Conservation (phyloP, 2,113 vertebrate genomes). For the Baryphthengus martii region DNA sequence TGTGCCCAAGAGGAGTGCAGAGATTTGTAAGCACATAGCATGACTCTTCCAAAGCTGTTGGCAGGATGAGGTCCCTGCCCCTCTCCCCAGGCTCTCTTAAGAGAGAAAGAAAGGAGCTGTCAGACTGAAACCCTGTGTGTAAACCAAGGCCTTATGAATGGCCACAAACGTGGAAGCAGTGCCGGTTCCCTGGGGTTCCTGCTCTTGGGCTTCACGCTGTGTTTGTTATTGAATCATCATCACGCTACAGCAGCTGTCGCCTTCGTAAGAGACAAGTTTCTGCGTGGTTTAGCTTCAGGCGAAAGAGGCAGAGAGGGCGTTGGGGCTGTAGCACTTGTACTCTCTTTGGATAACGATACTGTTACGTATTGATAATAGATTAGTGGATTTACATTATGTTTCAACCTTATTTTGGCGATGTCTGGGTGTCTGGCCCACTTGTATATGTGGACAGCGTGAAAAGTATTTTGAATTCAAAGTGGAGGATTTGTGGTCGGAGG, state of each 20-base stretch:
- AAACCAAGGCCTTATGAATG: neutral
- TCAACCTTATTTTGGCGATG: neutral
- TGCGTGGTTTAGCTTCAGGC: neutral
- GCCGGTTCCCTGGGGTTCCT: neutral
- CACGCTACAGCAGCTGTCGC: neutral
- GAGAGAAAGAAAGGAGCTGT: neutral
- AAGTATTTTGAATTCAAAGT: neutral
- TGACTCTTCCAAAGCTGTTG: neutral
- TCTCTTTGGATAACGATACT: neutral
- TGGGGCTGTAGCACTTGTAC: neutral
- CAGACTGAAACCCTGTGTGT: neutral
- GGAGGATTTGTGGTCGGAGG: neutral
- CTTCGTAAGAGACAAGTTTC: neutral
- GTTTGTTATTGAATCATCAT: slow-evolving; percentile 9
- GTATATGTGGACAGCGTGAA: neutral
- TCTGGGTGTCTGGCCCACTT: neutral
- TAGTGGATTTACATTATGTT: neutral
- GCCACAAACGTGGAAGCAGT: neutral
- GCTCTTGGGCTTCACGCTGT: neutral
- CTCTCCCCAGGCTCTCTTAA: neutral
- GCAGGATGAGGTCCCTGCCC: neutral
- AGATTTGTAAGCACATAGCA: neutral
- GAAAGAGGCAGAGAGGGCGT: neutral
- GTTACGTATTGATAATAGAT: neutral
- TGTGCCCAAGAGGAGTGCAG: neutral